Percentiles rank a stretch among this genome's conserved stretches.
These are phyloP conservation scores for Albula goreensis DNA, from an alignment of 2,113 vertebrate species.

Conservation along the genomic window DNA sequence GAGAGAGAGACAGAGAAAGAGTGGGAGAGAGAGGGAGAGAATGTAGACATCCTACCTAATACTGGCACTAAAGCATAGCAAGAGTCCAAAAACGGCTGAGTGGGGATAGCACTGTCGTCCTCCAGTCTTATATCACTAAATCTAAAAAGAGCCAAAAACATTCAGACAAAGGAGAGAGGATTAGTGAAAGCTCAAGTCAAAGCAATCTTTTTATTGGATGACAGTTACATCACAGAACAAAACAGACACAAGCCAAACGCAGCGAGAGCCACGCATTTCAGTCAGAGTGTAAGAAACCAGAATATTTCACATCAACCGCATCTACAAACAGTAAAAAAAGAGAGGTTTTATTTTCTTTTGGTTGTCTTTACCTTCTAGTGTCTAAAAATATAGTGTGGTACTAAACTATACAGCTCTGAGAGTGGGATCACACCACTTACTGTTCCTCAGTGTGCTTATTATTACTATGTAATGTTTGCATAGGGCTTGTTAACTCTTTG, in stretches of 20 bases:
- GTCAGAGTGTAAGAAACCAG: neutral
- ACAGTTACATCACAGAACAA: conserved; percentile 34
- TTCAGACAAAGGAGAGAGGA: conserved; percentile 59
- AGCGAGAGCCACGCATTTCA: conserved; percentile 45
- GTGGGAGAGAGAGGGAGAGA: conserved; percentile 46
- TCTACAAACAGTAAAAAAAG: neutral
- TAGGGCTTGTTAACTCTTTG: neutral
- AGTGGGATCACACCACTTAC: too few species aligned
- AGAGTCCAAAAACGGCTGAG: conserved; percentile 91
- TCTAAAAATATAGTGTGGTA: too few species aligned
- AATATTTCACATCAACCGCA: neutral
- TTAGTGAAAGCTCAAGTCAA: conserved; percentile 45
- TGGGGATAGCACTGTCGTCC: conserved; percentile 91
- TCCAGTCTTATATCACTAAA: conserved; percentile 95
- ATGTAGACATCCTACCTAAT: conserved; percentile 80
- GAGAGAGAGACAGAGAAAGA: conserved; percentile 29
- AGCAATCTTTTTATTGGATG: conserved; percentile 57
- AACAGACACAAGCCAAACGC: conserved; percentile 52
- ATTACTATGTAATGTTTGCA: neutral
- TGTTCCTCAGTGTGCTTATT: neutral
- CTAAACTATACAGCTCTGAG: too few species aligned
- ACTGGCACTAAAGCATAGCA: conserved; percentile 97
- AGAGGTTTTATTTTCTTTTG: neutral
- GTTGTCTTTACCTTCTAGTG: neutral
- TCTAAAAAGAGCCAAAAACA: conserved; percentile 73